Base-by-base conservation (phyloP, 2,113 vertebrate species). In the Leptosomus discolor region DNA sequence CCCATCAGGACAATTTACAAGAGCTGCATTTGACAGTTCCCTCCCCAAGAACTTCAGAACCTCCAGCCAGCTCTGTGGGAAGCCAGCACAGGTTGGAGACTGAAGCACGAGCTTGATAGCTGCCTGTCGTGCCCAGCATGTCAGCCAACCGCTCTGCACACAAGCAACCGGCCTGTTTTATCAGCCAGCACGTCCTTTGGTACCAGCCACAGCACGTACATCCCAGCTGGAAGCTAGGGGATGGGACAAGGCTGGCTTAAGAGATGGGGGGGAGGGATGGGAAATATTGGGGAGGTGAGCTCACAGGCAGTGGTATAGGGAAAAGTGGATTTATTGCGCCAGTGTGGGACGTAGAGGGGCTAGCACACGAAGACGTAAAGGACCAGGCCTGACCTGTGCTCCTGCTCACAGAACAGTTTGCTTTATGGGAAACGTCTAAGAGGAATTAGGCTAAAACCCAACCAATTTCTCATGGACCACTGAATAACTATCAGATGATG, bases 401-500 rank as follows among this genome's bases (percentile, higher is more conserved):
- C 74, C 50, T 91, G 60, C 87, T 95, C 64, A 36, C 65, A 76
- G 63, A 92, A 91, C 53, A 88, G 90, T 36, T 48, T 91, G 69
- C 81, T 92, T 94, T 92, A 92, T 95, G 92, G 54, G 85, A 94
- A 94, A 88, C 2, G 34, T 93, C 92, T 92, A 93, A 26, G 56
- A 94, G 65, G 92, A 95, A 96, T 89, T 95, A 89, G 83, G 86
- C 94, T 96, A 94, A 96, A 94, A 91, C 88, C 95, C 86, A 95
- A 94, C 71, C 61, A 68, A 81, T 95, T 96, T 97, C 95, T 97
- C 95, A 95, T 89, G 94, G 95, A 94, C 96, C 10, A 58, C 80
- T 94, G 94, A 96, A 97, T 96, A 97, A 89, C 96, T 97, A 95
- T 94, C 79, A 89, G 90, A 97, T 96, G 96, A 96, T 97, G 94